These are phyloP conservation scores for Brachypodius melanocephalos DNA, from an alignment of 2,113 vertebrate species.

Conservation along the genomic window DNA sequence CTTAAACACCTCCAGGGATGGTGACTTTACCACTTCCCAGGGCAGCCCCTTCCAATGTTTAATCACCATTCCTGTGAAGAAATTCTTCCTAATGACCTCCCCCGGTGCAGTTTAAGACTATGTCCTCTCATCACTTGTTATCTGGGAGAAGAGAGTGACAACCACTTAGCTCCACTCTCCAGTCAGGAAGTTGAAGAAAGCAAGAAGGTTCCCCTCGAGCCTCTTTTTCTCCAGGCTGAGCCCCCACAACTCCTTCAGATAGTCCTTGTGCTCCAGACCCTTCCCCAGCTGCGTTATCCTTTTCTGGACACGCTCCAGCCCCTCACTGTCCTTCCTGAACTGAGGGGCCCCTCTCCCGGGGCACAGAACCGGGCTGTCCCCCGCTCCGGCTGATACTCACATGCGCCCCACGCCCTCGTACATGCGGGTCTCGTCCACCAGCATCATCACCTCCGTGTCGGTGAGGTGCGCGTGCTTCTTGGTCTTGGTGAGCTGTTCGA, in stretches of 20 bases:
- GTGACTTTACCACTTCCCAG: not conserved
- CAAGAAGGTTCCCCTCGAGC: not conserved
- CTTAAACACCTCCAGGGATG: not conserved
- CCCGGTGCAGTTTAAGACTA: not conserved
- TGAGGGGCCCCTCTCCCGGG: not conserved
- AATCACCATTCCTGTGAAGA: not conserved
- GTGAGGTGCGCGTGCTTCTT: constrained; percentile 93
- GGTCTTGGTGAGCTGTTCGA: constrained; percentile 89
- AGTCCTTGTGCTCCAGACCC: not conserved
- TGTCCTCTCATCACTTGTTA: not conserved
- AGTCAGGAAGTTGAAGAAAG: not conserved
- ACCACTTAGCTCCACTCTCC: not conserved
- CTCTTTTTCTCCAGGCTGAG: not conserved
- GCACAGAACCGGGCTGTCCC: not conserved
- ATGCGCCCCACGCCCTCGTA: constrained; percentile 96
- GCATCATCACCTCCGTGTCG: constrained; percentile 81
- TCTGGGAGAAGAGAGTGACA: not conserved
- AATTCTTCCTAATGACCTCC: not conserved
- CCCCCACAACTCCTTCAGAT: not conserved
- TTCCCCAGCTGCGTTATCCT: not conserved
- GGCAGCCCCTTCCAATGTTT: not conserved
- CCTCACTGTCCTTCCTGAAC: rapidly evolving
- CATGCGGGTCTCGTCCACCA: constrained; percentile 87
- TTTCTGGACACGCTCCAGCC: not conserved
- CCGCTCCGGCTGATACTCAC: constrained; percentile 75